Conservation (phyloP, 2,113 vertebrate genomes). For the Elephas maximus region DNA sequence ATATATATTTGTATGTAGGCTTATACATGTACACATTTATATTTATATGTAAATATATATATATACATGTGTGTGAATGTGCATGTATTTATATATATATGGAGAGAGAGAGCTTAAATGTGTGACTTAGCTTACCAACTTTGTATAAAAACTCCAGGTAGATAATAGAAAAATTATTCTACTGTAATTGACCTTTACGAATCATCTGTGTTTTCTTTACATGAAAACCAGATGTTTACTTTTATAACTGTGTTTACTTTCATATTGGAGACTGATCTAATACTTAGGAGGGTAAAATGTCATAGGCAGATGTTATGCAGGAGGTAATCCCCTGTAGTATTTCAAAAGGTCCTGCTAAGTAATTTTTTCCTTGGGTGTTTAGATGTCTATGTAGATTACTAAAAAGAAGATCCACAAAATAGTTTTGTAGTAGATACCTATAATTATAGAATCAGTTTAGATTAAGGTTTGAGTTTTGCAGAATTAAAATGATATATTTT, state of each 20-base stretch:
- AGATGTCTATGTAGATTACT: neutral
- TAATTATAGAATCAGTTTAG: neutral
- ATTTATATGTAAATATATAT: no score
- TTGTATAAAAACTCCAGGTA: neutral
- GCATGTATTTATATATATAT: neutral
- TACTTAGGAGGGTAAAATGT: constrained; percentile 73
- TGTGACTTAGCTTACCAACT: neutral
- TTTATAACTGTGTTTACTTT: constrained; percentile 66
- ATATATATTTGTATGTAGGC: no score
- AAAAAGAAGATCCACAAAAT: neutral
- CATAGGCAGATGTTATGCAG: constrained; percentile 19
- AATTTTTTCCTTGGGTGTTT: constrained; percentile 11
- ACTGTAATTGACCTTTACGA: constrained; percentile 74
- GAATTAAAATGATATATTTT: neutral
- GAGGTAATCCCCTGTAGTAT: neutral
- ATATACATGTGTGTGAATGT: neutral
- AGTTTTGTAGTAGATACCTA: neutral
- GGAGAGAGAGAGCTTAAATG: neutral
- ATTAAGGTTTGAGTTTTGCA: neutral
- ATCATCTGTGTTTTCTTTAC: constrained; percentile 67
- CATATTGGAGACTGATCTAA: constrained; percentile 52
- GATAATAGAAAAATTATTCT: constrained; percentile 44
- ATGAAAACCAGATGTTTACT: constrained; percentile 67
- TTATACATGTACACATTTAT: no score
- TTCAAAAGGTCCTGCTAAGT: constrained; percentile 63